Evolutionary conservation across 2,888 invertebrate genomes (phyloP).

Genomic region (Lacanobia oleracea): DNA sequence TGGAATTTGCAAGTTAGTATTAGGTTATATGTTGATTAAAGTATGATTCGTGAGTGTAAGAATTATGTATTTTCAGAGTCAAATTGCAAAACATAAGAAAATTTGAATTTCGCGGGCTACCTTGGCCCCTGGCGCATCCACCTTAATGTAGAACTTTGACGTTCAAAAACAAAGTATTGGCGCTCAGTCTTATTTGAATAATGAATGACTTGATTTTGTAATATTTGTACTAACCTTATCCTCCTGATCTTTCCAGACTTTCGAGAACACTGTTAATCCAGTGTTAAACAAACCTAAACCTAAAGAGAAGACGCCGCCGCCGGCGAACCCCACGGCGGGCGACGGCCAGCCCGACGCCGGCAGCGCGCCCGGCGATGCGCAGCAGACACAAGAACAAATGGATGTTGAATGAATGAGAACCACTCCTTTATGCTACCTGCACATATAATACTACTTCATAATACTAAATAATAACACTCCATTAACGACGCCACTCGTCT

Average conservation of each 20-base stretch:
- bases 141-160: too few relatives aligned
- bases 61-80: too few relatives aligned
- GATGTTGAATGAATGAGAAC: constrained; percentile 84
- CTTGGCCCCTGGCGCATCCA: too few relatives aligned
- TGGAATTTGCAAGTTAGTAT: too few relatives aligned
- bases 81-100: too few relatives aligned
- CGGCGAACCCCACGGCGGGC: constrained; percentile 77
- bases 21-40: too few relatives aligned
- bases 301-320: constrained; percentile 91
- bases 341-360: constrained; percentile 74
- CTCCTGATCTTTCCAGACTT: constrained; percentile 86
- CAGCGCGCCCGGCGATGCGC: constrained; percentile 63
- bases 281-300: constrained; percentile 98
- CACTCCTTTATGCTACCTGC: constrained; percentile 51
- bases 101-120: too few relatives aligned
- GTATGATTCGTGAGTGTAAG: too few relatives aligned
- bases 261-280: constrained; percentile 91
- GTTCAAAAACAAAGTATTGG: too few relatives aligned
- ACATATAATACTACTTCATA: constrained; percentile 63
- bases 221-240: constrained; percentile 5
- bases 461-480: constrained; percentile 72
- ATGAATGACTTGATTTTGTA: not conserved
- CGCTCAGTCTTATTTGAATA: too few relatives aligned
- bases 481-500: constrained; percentile 25
- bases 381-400: constrained; percentile 82